phyloP scores from a whole-genome alignment of 2,113 vertebrate genomes.

The Sardina pilchardus region DNA sequence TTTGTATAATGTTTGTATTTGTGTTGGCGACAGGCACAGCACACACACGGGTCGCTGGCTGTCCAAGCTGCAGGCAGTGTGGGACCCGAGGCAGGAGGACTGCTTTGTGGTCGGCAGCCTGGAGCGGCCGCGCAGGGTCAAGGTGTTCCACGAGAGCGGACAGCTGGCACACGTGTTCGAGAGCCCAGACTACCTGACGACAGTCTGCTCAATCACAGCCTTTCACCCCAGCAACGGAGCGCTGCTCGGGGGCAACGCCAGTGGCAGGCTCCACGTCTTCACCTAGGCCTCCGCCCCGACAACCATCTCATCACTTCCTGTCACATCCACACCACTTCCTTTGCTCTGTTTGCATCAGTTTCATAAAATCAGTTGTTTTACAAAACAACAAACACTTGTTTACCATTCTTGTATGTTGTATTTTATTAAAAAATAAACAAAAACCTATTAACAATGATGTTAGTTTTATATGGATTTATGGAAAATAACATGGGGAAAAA shows the following conservation, averaged over 20 bases:
- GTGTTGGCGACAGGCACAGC: slow-evolving; percentile 67
- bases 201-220: slow-evolving; percentile 75
- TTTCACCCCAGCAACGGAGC: slow-evolving; percentile 78
- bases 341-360: neutral
- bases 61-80: slow-evolving; percentile 75
- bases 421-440: neutral
- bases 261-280: slow-evolving; percentile 81
- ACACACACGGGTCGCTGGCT: slow-evolving; percentile 78
- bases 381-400: neutral
- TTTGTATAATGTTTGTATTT: neutral
- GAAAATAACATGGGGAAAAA: neutral
- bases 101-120: slow-evolving; percentile 82
- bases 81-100: slow-evolving; percentile 87
- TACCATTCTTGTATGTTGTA: neutral
- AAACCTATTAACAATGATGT: neutral
- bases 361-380: neutral
- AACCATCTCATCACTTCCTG: neutral
- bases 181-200: slow-evolving; percentile 64
- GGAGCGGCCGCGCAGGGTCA: slow-evolving; percentile 65
- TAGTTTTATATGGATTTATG: neutral
- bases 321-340: neutral
- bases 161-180: slow-evolving; percentile 65
- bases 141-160: slow-evolving; percentile 78
- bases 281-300: slow-evolving; percentile 35
- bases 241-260: slow-evolving; percentile 79